Percentiles rank a stretch among this genome's conserved stretches.
Conservation (phyloP, 2,797 vertebrate genomes). For the Coracias cyanogaster region DNA sequence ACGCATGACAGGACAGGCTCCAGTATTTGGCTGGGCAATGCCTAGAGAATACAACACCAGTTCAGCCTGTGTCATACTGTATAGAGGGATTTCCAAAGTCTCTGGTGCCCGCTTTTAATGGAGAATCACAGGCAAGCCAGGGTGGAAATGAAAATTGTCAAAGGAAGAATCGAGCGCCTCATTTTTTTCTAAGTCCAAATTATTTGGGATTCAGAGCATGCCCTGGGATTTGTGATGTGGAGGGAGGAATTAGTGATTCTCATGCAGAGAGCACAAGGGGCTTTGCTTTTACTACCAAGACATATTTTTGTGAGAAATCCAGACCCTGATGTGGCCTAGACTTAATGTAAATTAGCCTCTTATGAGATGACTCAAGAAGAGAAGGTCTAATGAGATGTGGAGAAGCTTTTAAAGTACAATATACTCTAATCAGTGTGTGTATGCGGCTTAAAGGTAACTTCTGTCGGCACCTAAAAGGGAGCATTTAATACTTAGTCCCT, state of each 20-base stretch:
- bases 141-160: background rate
- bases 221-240: constrained; percentile 17
- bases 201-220: constrained; percentile 29
- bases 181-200: background rate
- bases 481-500: background rate
- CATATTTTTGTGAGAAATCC: constrained; percentile 20
- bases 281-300: constrained; percentile 26
- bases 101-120: background rate
- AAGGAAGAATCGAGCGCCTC: background rate
- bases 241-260: constrained; percentile 10
- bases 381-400: constrained; percentile 43
- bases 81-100: background rate
- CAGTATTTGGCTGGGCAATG: background rate
- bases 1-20: accelerated
- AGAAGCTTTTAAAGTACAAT: constrained; percentile 49
- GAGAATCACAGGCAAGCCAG: background rate
- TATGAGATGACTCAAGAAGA: background rate
- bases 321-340: background rate
- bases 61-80: background rate
- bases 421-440: background rate
- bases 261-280: background rate
- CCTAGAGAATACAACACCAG: background rate
- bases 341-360: constrained; percentile 36
- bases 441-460: constrained; percentile 42
- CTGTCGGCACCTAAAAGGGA: constrained; percentile 18